phyloP scores from a whole-genome alignment of 2,113 vertebrate species.

The Elachura formosa region DNA sequence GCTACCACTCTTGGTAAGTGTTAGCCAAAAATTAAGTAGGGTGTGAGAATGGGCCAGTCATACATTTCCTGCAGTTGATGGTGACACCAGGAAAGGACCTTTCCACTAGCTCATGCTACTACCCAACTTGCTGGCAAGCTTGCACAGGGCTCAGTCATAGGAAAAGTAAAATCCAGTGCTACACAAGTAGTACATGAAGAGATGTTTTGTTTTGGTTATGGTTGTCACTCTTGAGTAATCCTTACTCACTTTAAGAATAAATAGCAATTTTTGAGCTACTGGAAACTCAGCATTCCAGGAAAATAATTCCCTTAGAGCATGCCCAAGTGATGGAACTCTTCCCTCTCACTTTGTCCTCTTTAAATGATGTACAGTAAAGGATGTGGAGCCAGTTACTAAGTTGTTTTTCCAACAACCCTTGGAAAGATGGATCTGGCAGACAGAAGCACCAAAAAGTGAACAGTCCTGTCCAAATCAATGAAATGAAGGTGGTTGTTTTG shows the following conservation, averaged over 20 bases:
- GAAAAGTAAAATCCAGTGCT: background rate
- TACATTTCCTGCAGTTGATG: background rate
- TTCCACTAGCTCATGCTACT: accelerated
- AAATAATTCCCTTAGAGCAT: background rate
- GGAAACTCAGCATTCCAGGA: background rate
- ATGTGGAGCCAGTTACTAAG: background rate
- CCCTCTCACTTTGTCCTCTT: background rate
- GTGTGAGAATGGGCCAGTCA: background rate
- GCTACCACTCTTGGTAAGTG: background rate
- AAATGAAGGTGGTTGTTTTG: accelerated
- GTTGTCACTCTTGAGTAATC: background rate
- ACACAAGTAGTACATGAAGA: background rate
- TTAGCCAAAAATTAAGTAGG: background rate
- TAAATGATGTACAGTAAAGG: background rate
- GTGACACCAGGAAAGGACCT: background rate
- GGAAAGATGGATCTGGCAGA: background rate
- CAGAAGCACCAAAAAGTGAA: background rate
- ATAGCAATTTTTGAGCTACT: background rate
- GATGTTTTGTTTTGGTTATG: background rate
- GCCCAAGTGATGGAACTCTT: background rate
- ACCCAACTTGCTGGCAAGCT: background rate
- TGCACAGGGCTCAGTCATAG: background rate
- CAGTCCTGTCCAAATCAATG: background rate
- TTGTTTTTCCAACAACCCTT: background rate
- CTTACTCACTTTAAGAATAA: background rate